Evolutionary conservation across 1,140 invertebrate genomes (phyloP).

Genomic region (Whitmania pigra): DNA sequence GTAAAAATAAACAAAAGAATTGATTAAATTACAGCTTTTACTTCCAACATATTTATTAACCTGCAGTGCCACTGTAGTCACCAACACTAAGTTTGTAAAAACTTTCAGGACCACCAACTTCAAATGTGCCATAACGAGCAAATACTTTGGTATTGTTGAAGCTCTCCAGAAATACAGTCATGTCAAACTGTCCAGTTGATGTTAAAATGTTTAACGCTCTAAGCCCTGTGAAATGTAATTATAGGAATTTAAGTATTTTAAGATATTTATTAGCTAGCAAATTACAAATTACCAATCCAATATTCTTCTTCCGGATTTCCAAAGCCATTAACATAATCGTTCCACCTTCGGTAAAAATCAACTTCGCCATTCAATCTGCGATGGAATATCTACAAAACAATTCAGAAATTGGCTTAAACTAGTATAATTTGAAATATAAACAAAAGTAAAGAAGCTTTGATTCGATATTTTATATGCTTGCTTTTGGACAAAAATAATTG

Average conservation of each 20-base stretch:
- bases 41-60: neutral
- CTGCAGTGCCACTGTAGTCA: neutral
- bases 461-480: too few relatives aligned
- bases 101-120: neutral
- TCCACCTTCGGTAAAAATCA: constrained; percentile 52
- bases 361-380: constrained; percentile 51
- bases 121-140: neutral
- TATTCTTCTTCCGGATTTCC: constrained; percentile 52
- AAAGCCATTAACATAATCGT: constrained; percentile 57
- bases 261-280: too few relatives aligned
- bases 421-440: too few relatives aligned
- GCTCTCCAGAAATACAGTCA: neutral
- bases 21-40: too few relatives aligned
- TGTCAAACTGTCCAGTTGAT: neutral
- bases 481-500: too few relatives aligned
- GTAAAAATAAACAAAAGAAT: too few relatives aligned
- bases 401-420: too few relatives aligned
- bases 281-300: constrained; percentile 41
- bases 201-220: neutral
- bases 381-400: constrained; percentile 43
- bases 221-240: too few relatives aligned
- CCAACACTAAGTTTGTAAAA: neutral
- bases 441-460: too few relatives aligned
- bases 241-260: too few relatives aligned
- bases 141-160: neutral